Percentiles rank a stretch among this genome's conserved stretches.
Evolutionary conservation across 92 coral and sea anemone species (phyloP).

Genomic region (Muricea muricata): DNA sequence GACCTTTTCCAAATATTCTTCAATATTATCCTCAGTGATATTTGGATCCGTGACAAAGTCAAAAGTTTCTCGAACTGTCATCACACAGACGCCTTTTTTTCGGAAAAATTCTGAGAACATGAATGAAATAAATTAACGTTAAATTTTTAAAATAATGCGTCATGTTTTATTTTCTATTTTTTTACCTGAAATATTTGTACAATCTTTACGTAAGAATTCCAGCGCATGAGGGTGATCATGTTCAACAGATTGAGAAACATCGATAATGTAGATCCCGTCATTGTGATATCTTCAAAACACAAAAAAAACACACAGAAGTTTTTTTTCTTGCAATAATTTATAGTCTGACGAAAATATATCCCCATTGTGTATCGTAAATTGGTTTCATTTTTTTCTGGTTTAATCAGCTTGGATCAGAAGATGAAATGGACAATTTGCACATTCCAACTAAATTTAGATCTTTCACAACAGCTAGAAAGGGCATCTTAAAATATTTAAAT

Average conservation of each 20-base stretch:
- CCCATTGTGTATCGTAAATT: too few relatives aligned
- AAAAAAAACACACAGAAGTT: neutral
- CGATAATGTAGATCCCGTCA: constrained; percentile 86
- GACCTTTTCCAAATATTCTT: constrained; percentile 80
- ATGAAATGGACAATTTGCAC: too few relatives aligned
- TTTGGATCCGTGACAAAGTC: constrained; percentile 98
- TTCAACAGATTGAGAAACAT: constrained; percentile 98
- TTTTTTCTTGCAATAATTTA: too few relatives aligned
- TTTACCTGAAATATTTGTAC: constrained; percentile 72
- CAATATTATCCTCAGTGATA: constrained; percentile 85
- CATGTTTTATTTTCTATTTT: neutral
- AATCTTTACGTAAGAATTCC: constrained; percentile 93
- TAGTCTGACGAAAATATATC: too few relatives aligned
- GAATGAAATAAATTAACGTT: too few relatives aligned
- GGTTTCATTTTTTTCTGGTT: too few relatives aligned
- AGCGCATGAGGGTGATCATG: constrained; percentile 98
- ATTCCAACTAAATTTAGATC: too few relatives aligned
- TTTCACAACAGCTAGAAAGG: too few relatives aligned
- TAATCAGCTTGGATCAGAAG: too few relatives aligned
- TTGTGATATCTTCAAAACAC: constrained; percentile 61
- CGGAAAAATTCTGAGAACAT: constrained; percentile 76
- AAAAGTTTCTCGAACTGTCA: constrained; percentile 94
- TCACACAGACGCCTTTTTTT: constrained; percentile 97
- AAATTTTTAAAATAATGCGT: too few relatives aligned
- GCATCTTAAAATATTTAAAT: too few relatives aligned